Base-by-base conservation (phyloP, 2,113 vertebrate species). In the Nesoenas mayeri region DNA sequence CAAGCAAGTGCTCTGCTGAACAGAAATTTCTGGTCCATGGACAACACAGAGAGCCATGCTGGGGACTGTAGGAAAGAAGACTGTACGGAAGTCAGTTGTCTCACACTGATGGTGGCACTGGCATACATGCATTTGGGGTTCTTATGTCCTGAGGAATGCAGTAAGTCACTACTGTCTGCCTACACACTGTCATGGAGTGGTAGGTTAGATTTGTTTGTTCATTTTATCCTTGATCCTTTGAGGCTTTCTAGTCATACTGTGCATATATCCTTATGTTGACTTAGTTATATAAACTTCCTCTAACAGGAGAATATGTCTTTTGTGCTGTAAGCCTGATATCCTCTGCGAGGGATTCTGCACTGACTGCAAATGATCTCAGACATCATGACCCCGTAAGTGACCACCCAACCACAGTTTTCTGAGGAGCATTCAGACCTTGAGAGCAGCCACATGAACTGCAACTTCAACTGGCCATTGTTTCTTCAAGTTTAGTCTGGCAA, bases 211-310 rank as follows among this genome's bases (percentile, higher is more conserved):
- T 29, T 57, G 28, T 71, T 93, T 92, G 38, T 50, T 93, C 75
- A 53, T 92, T 86, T 89, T 60, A 72, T 79, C 79, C 77, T 86
- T 78, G 51, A 64, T 78, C 67, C 32, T 78, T 67, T 80, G 64
- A 96, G 75, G 50, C 19, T 90, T 94, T 86, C 61, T 71, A 60
- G 79, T 69, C 48, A 93, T 75, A 86, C 57, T 56, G 42, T 58
- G 32, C 48, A 88, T 86, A 26, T 65, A n/a, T 81, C 89, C 78
- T 89, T 80, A 44, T 95, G 77, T 94, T 96, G 61, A 84, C 65
- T 84, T 88, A 74, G 53, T 86, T 90, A 71, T 47, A 79, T 91
- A 93, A 95, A 93, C 65, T 86, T 94, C 57, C 69, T 86, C 56
- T 91, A 74, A 72, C 17, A 57, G 42, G 18, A 78, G 51, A 90